phyloP scores from a whole-genome alignment of 2,888 invertebrate genomes.

The Epistrophe grossulariae region DNA sequence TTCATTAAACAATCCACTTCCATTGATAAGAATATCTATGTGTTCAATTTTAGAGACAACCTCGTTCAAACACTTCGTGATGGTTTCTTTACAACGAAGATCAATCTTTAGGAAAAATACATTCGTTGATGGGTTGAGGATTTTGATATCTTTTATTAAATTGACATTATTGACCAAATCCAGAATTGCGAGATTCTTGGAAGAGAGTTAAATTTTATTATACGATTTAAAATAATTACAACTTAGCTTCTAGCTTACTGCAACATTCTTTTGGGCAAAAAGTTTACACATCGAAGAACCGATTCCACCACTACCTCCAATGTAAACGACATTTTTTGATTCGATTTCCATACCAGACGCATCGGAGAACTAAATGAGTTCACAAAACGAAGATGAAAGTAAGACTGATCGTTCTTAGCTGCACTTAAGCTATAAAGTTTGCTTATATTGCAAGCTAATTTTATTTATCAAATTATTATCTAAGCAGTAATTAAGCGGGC shows the following conservation, averaged over 20 bases:
- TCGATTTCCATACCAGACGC: conserved; percentile 76
- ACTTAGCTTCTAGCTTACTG: conserved; percentile 59
- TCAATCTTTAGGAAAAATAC: conserved; percentile 80
- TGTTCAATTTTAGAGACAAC: conserved; percentile 75
- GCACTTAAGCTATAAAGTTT: no score
- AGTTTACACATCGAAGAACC: conserved; percentile 80
- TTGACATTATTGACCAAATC: conserved; percentile 80
- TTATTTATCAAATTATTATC: neutral
- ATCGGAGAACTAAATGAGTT: neutral
- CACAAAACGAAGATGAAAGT: conserved; percentile 9
- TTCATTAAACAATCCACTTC: conserved; percentile 81
- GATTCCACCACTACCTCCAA: conserved; percentile 80
- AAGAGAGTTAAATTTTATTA: neutral
- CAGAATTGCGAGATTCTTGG: conserved; percentile 80
- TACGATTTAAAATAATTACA: neutral
- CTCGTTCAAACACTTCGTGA: conserved; percentile 78
- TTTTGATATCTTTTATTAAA: conserved; percentile 79
- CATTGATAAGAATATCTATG: conserved; percentile 64
- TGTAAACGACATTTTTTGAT: conserved; percentile 80
- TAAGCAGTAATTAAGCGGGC: neutral
- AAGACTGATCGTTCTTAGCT: conserved; percentile 7
- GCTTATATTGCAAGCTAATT: neutral
- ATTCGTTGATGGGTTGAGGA: conserved; percentile 77
- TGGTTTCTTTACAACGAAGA: conserved; percentile 78
- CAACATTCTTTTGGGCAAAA: conserved; percentile 79